Percentiles rank a stretch among this genome's conserved stretches.
These are phyloP conservation scores for Synaphobranchus kaupii DNA, from an alignment of 2,797 vertebrate genomes.

Conservation along the genomic window DNA sequence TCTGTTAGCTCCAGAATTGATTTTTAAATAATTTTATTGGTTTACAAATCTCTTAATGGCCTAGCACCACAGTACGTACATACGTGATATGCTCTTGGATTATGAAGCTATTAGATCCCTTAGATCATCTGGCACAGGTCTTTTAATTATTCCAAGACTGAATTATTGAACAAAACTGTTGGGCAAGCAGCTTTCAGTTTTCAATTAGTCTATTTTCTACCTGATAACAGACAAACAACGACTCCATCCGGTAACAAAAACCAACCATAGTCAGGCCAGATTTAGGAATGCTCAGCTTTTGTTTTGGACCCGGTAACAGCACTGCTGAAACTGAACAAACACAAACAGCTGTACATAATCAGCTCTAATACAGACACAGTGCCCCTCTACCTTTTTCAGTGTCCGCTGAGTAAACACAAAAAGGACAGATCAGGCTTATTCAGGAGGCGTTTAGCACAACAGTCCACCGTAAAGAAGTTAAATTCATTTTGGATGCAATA, in stretches of 20 bases:
- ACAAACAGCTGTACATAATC: neutral
- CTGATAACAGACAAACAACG: neutral
- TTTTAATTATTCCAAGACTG: too few species aligned
- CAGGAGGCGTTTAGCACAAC: neutral
- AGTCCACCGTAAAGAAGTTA: neutral
- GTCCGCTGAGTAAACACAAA: neutral
- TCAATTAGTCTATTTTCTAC: neutral
- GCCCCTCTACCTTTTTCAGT: neutral
- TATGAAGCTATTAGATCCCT: too few species aligned
- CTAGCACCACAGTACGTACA: too few species aligned
- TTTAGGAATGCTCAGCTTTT: neutral
- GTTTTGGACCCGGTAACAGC: neutral
- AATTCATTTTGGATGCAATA: neutral
- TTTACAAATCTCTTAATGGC: too few species aligned
- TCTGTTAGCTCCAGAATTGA: too few species aligned
- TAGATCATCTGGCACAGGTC: too few species aligned
- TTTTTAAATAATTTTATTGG: too few species aligned
- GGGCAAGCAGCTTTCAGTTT: too few species aligned
- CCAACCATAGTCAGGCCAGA: neutral
- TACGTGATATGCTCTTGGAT: too few species aligned
- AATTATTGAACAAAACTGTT: too few species aligned
- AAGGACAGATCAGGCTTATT: neutral
- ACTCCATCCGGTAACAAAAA: neutral
- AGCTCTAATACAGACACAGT: neutral
- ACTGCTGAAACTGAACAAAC: neutral